Evolutionary conservation across 2,888 invertebrate genomes (phyloP).

Genomic region (Cenopis cana): DNA sequence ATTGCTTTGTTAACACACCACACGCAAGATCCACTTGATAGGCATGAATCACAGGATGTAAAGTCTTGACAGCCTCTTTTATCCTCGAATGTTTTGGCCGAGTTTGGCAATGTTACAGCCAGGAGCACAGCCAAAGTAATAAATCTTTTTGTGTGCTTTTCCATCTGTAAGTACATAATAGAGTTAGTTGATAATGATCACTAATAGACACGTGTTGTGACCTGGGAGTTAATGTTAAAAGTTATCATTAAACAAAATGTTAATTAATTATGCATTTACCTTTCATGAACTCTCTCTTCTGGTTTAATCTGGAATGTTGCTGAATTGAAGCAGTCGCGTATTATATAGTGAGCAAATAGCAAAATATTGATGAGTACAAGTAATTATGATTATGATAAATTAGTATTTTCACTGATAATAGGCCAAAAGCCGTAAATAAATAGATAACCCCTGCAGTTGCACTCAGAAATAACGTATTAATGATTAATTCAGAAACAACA

Average conservation of each 20-base stretch:
- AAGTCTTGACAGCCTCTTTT: conserved; percentile 54
- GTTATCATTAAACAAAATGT: background rate
- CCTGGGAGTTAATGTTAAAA: background rate
- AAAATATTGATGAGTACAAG: conserved; percentile 6
- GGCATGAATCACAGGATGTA: conserved; percentile 64
- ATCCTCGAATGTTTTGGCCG: background rate
- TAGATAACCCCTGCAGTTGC: conserved; percentile 13
- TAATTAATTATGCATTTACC: background rate
- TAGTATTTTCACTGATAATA: conserved; percentile 4
- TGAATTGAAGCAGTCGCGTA: background rate
- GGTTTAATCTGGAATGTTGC: conserved; percentile 37
- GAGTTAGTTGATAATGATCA: background rate
- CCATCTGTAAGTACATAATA: conserved; percentile 16
- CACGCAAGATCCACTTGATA: conserved; percentile 62
- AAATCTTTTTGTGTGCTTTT: background rate
- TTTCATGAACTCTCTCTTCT: conserved; percentile 28
- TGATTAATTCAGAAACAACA: no score
- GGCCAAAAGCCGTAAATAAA: conserved; percentile 8
- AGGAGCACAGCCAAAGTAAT: conserved; percentile 10
- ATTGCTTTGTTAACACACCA: conserved; percentile 75
- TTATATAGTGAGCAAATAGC: conserved; percentile 27
- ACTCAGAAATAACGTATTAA: background rate
- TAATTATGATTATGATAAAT: conserved; percentile 1
- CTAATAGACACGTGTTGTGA: no score
- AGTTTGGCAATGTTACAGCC: background rate